These are phyloP conservation scores for Pandemis cinnamomeana DNA, from an alignment of 2,888 invertebrate genomes.

Conservation along the genomic window DNA sequence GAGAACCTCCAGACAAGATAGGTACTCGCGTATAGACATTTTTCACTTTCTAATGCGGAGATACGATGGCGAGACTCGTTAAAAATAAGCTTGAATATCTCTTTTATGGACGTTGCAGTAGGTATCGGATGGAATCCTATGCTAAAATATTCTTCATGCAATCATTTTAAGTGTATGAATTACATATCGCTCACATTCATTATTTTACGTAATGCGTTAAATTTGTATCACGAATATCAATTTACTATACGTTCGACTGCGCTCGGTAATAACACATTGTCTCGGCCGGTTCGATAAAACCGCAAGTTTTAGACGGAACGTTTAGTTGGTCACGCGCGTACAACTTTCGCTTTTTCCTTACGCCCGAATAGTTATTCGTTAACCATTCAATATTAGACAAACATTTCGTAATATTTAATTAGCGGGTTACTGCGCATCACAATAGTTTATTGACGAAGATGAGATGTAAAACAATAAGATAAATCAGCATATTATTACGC, in stretches of 20 bases:
- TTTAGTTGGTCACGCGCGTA: conserved; percentile 55
- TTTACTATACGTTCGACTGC: conserved; percentile 45
- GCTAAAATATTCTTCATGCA: conserved; percentile 26
- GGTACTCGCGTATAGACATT: background rate
- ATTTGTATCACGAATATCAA: conserved; percentile 49
- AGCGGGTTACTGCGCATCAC: conserved; percentile 43
- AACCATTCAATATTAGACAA: conserved; percentile 49
- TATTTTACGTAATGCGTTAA: conserved; percentile 51
- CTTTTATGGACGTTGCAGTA: conserved; percentile 1
- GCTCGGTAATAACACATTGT: conserved; percentile 47
- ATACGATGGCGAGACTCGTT: conserved; percentile 8
- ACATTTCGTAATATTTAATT: conserved; percentile 48
- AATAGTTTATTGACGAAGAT: conserved; percentile 45
- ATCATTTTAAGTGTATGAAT: conserved; percentile 34
- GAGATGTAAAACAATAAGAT: conserved; percentile 52
- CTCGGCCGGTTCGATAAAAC: conserved; percentile 47
- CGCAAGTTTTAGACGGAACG: conserved; percentile 59
- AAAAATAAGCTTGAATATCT: conserved; percentile 26
- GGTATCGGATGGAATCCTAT: conserved; percentile 21
- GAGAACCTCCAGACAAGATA: background rate
- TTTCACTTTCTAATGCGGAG: conserved; percentile 25
- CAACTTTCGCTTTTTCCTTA: conserved; percentile 71
- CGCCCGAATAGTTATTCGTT: conserved; percentile 55
- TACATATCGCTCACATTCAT: conserved; percentile 29
- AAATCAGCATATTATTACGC: conserved; percentile 64